phyloP scores from a whole-genome alignment of 2,888 invertebrate genomes.

The Leptothorax acervorum region DNA sequence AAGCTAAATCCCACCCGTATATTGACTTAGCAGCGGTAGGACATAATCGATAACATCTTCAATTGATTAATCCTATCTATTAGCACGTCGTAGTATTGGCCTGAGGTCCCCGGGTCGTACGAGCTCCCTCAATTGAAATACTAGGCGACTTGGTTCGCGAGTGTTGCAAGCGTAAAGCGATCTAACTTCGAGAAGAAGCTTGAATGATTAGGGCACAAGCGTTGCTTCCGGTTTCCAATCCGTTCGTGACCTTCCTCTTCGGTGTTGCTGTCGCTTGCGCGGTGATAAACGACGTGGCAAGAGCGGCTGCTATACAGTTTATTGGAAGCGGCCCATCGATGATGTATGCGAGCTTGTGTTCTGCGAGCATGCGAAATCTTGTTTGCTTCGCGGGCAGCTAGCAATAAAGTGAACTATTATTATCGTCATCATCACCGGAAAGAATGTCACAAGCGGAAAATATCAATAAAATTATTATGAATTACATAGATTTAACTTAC shows the following conservation, averaged over 20 bases:
- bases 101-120: background rate
- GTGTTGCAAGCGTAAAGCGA: background rate
- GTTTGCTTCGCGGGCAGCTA: slow-evolving; percentile 57
- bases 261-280: slow-evolving; percentile 65
- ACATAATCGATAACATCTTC: slow-evolving; percentile 24
- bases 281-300: slow-evolving; percentile 76
- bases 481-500: too few relatives aligned
- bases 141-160: background rate
- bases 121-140: background rate
- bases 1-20: slow-evolving; percentile 10
- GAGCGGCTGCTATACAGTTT: slow-evolving; percentile 76
- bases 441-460: background rate
- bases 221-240: slow-evolving; percentile 21
- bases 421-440: background rate
- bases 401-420: background rate
- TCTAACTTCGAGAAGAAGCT: background rate
- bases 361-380: slow-evolving; percentile 63
- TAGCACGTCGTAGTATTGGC: background rate
- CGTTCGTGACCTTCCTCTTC: slow-evolving; percentile 60
- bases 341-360: slow-evolving; percentile 75
- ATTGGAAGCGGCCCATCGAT: slow-evolving; percentile 78
- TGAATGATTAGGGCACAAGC: slow-evolving; percentile 37
- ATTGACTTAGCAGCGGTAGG: slow-evolving; percentile 5
- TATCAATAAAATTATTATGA: background rate
- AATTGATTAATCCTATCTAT: slow-evolving; percentile 29